Conservation (phyloP, 2,113 vertebrate species). For the Phoxinus phoxinus region DNA sequence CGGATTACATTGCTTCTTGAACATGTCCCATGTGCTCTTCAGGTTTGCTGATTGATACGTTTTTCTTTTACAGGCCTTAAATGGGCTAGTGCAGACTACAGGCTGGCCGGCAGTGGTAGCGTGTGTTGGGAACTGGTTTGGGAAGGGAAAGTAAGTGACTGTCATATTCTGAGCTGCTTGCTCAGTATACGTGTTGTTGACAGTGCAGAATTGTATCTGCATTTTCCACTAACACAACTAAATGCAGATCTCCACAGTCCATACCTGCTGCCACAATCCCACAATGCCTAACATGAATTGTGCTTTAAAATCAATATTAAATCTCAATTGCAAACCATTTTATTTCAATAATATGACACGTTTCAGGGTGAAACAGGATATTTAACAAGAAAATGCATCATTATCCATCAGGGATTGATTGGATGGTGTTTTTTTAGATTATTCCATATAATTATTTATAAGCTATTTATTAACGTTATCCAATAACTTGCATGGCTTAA, state of each 20-base stretch:
- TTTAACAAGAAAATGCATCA: neutral
- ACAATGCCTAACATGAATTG: neutral
- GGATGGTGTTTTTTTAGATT: neutral
- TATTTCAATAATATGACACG: neutral
- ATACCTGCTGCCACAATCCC: neutral
- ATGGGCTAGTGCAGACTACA: slow-evolving; percentile 92
- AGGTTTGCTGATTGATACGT: neutral
- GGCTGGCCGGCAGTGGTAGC: slow-evolving; percentile 95
- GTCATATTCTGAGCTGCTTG: slow-evolving; percentile 19
- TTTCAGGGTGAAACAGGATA: neutral
- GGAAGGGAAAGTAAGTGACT: slow-evolving; percentile 93
- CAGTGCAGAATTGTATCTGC: slow-evolving; percentile 15
- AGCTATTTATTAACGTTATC: neutral
- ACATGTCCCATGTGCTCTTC: slow-evolving; percentile 8
- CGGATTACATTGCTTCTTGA: slow-evolving; percentile 19
- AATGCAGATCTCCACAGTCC: neutral
- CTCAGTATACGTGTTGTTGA: neutral
- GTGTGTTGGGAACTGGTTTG: slow-evolving; percentile 96
- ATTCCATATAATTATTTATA: neutral
- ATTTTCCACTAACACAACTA: neutral
- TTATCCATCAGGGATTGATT: neutral
- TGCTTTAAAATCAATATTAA: neutral
- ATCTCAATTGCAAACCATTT: neutral
- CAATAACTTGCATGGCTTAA: neutral
- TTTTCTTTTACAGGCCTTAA: slow-evolving; percentile 79